phyloP scores from a whole-genome alignment of 2,113 vertebrate genomes.

The Sigmodon hispidus region DNA sequence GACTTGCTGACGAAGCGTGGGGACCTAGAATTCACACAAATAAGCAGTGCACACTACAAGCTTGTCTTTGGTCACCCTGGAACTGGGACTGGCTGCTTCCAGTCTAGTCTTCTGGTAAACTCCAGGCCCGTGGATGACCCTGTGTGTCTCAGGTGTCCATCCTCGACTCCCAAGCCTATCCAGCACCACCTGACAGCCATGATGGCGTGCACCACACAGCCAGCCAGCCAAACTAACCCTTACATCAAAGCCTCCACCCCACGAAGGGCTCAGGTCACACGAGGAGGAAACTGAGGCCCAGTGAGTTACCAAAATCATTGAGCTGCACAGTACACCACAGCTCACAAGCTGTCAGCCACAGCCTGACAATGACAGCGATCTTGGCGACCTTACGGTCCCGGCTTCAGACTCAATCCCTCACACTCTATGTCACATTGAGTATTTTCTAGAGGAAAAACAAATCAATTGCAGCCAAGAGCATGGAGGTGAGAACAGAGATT shows the following conservation, averaged over 20 bases:
- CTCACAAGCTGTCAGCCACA: neutral
- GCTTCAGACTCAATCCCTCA: neutral
- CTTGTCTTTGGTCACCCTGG: neutral
- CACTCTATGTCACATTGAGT: neutral
- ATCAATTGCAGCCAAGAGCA: neutral
- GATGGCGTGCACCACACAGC: neutral
- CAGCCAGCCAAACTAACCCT: neutral
- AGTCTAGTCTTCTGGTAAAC: neutral
- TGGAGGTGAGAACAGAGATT: neutral
- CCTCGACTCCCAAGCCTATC: neutral
- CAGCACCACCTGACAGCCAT: neutral
- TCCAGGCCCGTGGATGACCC: neutral
- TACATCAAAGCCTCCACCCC: neutral
- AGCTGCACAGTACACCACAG: neutral
- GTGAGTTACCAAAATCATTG: neutral
- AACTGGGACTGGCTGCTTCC: neutral
- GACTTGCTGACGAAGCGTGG: neutral
- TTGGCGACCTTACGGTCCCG: neutral
- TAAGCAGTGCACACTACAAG: neutral
- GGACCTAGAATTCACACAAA: neutral
- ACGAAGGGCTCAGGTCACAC: neutral
- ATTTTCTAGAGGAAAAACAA: neutral
- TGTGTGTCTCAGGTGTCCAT: neutral
- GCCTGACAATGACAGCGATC: neutral
- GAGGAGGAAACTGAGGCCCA: neutral